These are phyloP conservation scores for Lampris incognitus DNA, from an alignment of 2,113 vertebrate genomes.

Conservation along the genomic window DNA sequence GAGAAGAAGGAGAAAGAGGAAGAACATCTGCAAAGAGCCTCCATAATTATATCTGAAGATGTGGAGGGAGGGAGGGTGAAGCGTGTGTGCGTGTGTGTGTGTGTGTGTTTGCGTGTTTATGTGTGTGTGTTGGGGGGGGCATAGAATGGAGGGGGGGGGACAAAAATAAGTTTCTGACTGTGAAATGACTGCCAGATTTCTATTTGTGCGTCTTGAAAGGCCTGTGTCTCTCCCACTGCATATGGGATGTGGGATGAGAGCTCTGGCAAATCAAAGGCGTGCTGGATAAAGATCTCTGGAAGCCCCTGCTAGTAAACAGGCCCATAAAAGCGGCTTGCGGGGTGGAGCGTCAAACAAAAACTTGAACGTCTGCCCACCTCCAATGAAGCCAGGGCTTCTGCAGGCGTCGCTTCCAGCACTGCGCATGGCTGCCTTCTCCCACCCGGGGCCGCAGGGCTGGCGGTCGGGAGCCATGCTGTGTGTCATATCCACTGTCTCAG, in stretches of 20 bases:
- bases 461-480: conserved; percentile 57
- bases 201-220: conserved; percentile 80
- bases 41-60: conserved; percentile 78
- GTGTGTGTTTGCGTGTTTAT: too few species aligned
- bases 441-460: conserved; percentile 25
- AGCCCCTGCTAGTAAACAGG: conserved; percentile 82
- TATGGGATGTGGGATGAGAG: conserved; percentile 83
- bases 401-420: conserved; percentile 63
- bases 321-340: conserved; percentile 79
- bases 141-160: conserved; percentile 63
- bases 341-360: conserved; percentile 78
- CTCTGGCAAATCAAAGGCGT: conserved; percentile 81
- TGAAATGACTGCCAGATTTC: conserved; percentile 83
- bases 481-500: conserved; percentile 63
- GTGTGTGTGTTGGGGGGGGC: conserved; percentile 21
- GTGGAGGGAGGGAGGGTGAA: conserved; percentile 56
- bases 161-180: conserved; percentile 70
- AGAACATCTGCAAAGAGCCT: conserved; percentile 76
- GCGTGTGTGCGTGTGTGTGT: background rate
- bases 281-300: conserved; percentile 84
- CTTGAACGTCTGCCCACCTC: conserved; percentile 79
- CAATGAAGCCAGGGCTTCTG: conserved; percentile 76
- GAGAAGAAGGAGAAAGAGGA: conserved; percentile 37
- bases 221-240: conserved; percentile 75
- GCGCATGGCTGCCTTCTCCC: conserved; percentile 25